Base-by-base conservation (phyloP, 1,140 invertebrate species). In the Drosophila bocki region DNA sequence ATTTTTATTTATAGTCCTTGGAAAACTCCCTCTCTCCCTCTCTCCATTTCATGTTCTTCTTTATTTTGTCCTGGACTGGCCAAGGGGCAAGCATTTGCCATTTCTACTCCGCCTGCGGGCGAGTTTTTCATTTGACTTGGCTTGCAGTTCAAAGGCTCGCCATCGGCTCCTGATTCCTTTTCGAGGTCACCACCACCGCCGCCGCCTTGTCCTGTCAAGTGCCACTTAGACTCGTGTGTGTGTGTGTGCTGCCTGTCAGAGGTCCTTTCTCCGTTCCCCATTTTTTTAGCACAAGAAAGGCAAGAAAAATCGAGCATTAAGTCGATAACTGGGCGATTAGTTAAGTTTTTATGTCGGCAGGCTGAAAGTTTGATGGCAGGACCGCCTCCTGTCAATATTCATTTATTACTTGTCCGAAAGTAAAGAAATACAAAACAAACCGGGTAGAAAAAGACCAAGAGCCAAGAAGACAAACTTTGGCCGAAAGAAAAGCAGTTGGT, bases 251-350 rank as follows among this genome's bases (percentile, higher is more conserved):
- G 22, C 51, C 63, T 67, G 82, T 81, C 82, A 82, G 67, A 82
- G 80, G 75, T 74, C 84, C 84, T 88, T 87, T 64, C 76, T 65
- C 41, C 37, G 26, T 35, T 42, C 63, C 45, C 47, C 45, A 37
- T 22, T 44, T 61, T 79, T 78, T 62, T 41, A 59, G 79, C 44
- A 68, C 78, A 56, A 63, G 48, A 71, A 44, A 54, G 65, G 76
- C 65, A 78, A 58, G 53, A 63, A 71, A 80, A 87, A 87, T 74
- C 67, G 45, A 83, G 76, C 83, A 88, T 88, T 88, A 87, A 88
- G 84, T 87, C 84, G 80, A 80, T 87, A 87, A 87, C 83, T 78
- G 80, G 79, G 84, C 83, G 83, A 87, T 87, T 87, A 87, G 83
- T 87, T 79, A 84, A 83, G 83, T 80, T 88, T 76, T 83, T 77